phyloP scores from a whole-genome alignment of 2,888 invertebrate genomes.

The Dasypolia templi region DNA sequence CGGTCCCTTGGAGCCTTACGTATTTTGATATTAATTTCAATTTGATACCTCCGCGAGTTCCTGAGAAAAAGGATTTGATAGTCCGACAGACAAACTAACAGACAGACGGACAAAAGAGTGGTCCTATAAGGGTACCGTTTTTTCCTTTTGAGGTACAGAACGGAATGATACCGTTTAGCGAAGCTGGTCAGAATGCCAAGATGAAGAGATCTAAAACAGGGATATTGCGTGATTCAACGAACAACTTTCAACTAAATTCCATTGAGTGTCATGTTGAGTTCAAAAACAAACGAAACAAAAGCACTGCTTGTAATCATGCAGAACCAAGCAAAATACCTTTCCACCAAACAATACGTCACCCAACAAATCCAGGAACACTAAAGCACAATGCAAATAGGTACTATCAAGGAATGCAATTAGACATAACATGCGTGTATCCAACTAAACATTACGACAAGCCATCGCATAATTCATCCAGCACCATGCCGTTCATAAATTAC shows the following conservation, averaged over 20 bases:
- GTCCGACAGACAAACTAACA: too few species aligned
- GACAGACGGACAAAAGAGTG: too few species aligned
- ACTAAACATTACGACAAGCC: conserved; percentile 75
- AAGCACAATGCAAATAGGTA: conserved; percentile 64
- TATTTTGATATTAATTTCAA: too few species aligned
- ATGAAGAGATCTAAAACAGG: background rate
- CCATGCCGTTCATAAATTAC: conserved; percentile 84
- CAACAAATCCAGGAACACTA: conserved; percentile 39
- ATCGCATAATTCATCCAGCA: conserved; percentile 81
- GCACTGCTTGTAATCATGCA: background rate
- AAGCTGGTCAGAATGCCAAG: background rate
- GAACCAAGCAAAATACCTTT: conserved; percentile 3
- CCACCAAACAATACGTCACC: conserved; percentile 22
- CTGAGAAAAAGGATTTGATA: too few species aligned
- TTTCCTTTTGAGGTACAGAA: too few species aligned
- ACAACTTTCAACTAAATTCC: background rate
- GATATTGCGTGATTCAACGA: background rate
- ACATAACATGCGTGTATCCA: conserved; percentile 75
- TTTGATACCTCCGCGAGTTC: too few species aligned
- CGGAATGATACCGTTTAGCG: background rate
- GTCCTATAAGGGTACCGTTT: too few species aligned
- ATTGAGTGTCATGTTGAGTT: background rate
- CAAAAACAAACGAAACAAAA: background rate
- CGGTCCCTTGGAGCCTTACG: too few species aligned
- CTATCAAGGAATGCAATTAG: conserved; percentile 77